These are phyloP conservation scores for Eira barbara DNA, from an alignment of 2,113 vertebrate genomes.

Conservation along the genomic window DNA sequence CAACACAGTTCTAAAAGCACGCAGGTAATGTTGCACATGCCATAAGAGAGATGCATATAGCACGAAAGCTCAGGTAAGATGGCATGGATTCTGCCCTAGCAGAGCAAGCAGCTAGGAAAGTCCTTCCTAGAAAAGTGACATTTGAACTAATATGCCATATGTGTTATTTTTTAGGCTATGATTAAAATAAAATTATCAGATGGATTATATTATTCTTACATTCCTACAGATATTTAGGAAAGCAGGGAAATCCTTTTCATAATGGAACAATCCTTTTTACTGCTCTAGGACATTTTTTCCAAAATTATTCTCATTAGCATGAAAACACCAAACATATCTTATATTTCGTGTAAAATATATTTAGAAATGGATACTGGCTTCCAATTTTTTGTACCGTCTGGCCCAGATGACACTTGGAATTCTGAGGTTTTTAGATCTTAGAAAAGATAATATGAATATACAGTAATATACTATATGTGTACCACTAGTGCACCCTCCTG, in stretches of 20 bases:
- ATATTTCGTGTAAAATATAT: not conserved
- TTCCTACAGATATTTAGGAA: not conserved
- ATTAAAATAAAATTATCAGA: not conserved
- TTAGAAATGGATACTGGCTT: not conserved
- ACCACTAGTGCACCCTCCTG: not conserved
- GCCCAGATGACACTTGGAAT: not conserved
- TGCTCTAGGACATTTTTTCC: not conserved
- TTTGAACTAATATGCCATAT: not conserved
- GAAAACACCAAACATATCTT: constrained; percentile 25
- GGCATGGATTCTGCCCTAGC: not conserved
- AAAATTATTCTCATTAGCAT: constrained; percentile 32
- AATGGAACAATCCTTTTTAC: not conserved
- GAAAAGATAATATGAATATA: not conserved
- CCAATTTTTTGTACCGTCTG: not conserved
- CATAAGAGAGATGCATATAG: not conserved
- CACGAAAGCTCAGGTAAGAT: not conserved
- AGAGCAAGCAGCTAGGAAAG: not conserved
- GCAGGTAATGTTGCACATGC: not conserved
- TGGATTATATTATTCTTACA: not conserved
- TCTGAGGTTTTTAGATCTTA: not conserved
- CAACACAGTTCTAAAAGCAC: not conserved
- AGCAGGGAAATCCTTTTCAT: not conserved
- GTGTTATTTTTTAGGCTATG: not conserved
- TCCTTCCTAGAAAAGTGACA: not conserved
- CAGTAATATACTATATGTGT: not conserved